Evolutionary conservation across 1,140 invertebrate genomes (phyloP), one percentile per base, ranked within the genome.

Genomic region (Ceratosolen solmsi): DNA sequence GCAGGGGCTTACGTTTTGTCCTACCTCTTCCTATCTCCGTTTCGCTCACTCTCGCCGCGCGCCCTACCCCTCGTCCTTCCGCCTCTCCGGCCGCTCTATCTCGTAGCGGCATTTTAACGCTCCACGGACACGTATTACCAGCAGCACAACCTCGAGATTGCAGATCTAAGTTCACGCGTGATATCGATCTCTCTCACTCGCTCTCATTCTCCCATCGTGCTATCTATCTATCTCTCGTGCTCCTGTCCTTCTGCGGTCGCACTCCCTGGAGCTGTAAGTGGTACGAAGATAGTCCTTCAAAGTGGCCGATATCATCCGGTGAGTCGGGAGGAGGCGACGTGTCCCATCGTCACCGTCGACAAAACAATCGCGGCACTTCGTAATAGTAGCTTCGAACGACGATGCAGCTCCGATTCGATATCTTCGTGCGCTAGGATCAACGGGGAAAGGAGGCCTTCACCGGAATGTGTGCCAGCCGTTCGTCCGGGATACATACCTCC

Each of bases 381-480:
- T 13, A n/a, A n/a, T n/a, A n/a, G n/a, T n/a, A n/a, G n/a, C n/a
- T n/a, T n/a, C n/a, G n/a, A n/a, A n/a, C n/a, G 68, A 41, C 33
- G 2, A 15, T 22, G 68, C 13, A 38, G 36, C 25, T 27, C 1
- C 63, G 3, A 70, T 51, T 65, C 76, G 30, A 33, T 77, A 58
- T 65, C 36, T 56, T 63, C 15, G 58, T 22, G 13, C 60, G 27
- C 17, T 15, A 65, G 36, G 36, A 33, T 11, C 38, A n/a, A 25
- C 17, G 74, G 58, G 36, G 5, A 25, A 27, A 22, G 13, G 13
- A 22, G 20, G 51, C 5, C 51, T 54, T 54, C 9, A 11, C 81
- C 77, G 79, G 85, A 88, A 88, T 88, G 85, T 88, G 84, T 87
- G 87, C 85, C 87, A 88, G 84, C 79, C 71, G 71, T 8, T 83